Base-by-base conservation (phyloP, 2,888 invertebrate species). In the Metalampra italica region DNA sequence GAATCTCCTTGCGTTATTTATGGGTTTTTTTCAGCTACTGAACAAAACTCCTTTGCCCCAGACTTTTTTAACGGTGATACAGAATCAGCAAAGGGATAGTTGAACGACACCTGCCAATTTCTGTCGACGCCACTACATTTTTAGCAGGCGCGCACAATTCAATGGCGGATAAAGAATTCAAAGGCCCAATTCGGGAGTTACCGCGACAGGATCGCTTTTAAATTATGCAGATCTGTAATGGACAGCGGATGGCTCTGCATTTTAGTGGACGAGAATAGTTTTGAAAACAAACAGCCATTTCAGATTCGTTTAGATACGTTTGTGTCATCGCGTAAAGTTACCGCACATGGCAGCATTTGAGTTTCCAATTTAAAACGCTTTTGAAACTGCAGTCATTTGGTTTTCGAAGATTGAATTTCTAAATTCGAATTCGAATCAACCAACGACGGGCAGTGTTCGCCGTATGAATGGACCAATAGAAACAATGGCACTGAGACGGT, bases 211-310 rank as follows among this genome's bases (percentile, higher is more conserved):
- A 79, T 77, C 66, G 66, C 68, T 59, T 57, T 66, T 88, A 77
- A 87, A 88, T 82, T 84, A 88, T 88, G 83, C 86, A 88, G 70
- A 78, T 78, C 75, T 72, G 74, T 85, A 87, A 87, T 85, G 83
- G 87, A 82, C 79, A 76, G 70, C 61, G 59, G 59, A 51, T 64
- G 67, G 69, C 37, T 14, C 12, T 39, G 45, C 45, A 39, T 45
- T 45, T 45, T 15, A 39, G 63, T 67, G 61, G 45, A 30, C 38
- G 12, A 14, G 39, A 45, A 45, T 45, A 45, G 45, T 45, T 43
- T 43, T 39, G 38, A 9, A 44, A 44, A 32, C 50, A 52, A 52
- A 48, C 51, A 41, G 11, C 30, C 40, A 49, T 45, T 47, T 56
- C 52, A 56, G 51, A 48, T 48, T 45, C n/a, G n/a, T n/a, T 42